Base-by-base conservation (phyloP, 2,888 invertebrate genomes). In the Lepidocyrtinus sp. region DNA sequence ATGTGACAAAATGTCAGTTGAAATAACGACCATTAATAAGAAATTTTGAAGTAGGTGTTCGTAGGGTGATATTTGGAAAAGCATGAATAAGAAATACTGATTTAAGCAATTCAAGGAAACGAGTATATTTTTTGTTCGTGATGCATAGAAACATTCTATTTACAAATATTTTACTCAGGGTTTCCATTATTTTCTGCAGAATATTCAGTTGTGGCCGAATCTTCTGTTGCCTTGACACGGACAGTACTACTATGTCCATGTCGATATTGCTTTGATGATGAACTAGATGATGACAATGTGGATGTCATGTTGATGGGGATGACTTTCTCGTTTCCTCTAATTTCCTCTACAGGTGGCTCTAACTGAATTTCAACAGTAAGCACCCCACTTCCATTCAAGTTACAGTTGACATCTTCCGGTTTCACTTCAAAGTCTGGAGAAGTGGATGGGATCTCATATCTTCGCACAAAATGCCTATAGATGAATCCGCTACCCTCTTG, bases 401-500 rank as follows among this genome's bases (percentile, higher is more conserved):
- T 92, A 1, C 95, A 94, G 81, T 92, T 91, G 0, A 95, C 93
- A 63, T 92, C 91, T 82, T 92, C 92, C 5, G 94, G 91, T 78
- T 95, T 93, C 73, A 94, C 93, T 0, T 93, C 94, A 86, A 70
- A 76, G 17, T 76, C 76, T 0, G 76, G 55, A 25, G 68, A 27
- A 0, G 50, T 17, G 21, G 75, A 71, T 0, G 96, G 95, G 69
- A 95, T 88, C 63, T 92, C 88, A 88, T 95, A 95, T 81, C 93
- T 91, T 65, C 95, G 91, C 82, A 93, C 91, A 87, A 95, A 94
- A 84, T 95, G 94, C 75, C 94, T 91, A 61, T 93, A 92, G 21
- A 94, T 92, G 88, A 91, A 93, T n/a, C 94, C 94, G 86, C 95
- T 95, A 86, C 95, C 95, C 88, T 96, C 96, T 85, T 92, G 93